phyloP scores from a whole-genome alignment of 1,140 invertebrate genomes.

The Scaptodrosophila lebanonensis region DNA sequence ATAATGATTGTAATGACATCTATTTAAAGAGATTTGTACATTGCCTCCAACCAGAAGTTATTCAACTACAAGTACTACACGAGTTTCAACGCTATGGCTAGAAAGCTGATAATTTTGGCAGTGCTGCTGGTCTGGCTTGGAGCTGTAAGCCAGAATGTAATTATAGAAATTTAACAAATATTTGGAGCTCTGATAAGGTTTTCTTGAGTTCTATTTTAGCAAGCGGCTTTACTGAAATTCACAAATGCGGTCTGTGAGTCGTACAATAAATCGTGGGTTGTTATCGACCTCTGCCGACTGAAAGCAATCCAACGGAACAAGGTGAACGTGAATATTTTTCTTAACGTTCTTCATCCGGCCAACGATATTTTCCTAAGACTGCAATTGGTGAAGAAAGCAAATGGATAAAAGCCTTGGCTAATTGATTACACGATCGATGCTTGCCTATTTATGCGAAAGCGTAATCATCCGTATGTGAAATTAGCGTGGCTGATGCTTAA shows the following conservation, averaged over 20 bases:
- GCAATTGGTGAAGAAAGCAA: background rate
- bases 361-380: background rate
- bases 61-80: too few relatives aligned
- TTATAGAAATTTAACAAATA: too few relatives aligned
- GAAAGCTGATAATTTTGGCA: too few relatives aligned
- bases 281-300: background rate
- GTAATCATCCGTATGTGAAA: background rate
- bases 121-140: too few relatives aligned
- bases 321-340: background rate
- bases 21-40: too few relatives aligned
- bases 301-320: slow-evolving; percentile 1
- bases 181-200: too few relatives aligned
- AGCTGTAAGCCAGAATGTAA: too few relatives aligned
- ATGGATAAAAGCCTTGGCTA: background rate
- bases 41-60: too few relatives aligned
- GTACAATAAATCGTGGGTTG: background rate
- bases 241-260: background rate
- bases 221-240: background rate
- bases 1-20: too few relatives aligned
- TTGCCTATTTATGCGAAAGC: background rate
- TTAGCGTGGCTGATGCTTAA: background rate
- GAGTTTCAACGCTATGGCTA: too few relatives aligned
- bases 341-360: background rate
- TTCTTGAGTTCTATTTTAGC: slow-evolving; percentile 16
- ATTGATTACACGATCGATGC: background rate